Base-by-base conservation (phyloP, 1,140 invertebrate species). In the Camponotus vicinus region DNA sequence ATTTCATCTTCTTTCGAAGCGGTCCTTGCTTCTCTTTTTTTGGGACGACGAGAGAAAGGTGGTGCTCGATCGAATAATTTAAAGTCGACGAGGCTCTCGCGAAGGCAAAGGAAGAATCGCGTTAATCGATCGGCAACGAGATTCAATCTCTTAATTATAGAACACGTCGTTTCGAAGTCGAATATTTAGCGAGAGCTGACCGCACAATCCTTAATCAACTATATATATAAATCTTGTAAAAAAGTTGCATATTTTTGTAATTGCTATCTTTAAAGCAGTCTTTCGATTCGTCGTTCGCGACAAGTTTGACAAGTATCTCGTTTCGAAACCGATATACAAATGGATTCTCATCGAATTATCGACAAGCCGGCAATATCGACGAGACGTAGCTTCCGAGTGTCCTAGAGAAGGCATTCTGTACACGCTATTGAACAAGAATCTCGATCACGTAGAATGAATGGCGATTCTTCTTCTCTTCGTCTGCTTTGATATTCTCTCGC, bases 381-480 rank as follows among this genome's bases (percentile, higher is more conserved):
- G 67, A 71, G 21, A 27, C 57, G 37, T 71, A 59, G 55, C 67
- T 79, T 34, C 37, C 61, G 79, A 71, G 57, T 67, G 52, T 82
- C 67, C 27, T 27, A 27, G 67, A 71, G 67, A 32, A 59, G 40
- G 67, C 79, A 73, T 82, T 73, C 79, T 82, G 79, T 82, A 61
- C 52, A 73, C 79, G 67, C 67, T 45, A 59, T 71, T 55, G 79
- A 45, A 45, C 59, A 42, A 55, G 84, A 91, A 90, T 91, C 89
- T 86, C 78, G 90, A 90, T 87, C 86, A 76, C 82, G 73, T 83
- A 82, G 92, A 89, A 93, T 93, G 92, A 93, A 93, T 92, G 91
- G 87, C 89, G 82, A 57, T 32, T 57, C 79, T 66, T 37, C 77
- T 82, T 75, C 49, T 85, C 40, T 69, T 55, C 76, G 52, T 79